Base-by-base conservation (phyloP, 2,888 invertebrate genomes). In the Diplolepis rosae region DNA sequence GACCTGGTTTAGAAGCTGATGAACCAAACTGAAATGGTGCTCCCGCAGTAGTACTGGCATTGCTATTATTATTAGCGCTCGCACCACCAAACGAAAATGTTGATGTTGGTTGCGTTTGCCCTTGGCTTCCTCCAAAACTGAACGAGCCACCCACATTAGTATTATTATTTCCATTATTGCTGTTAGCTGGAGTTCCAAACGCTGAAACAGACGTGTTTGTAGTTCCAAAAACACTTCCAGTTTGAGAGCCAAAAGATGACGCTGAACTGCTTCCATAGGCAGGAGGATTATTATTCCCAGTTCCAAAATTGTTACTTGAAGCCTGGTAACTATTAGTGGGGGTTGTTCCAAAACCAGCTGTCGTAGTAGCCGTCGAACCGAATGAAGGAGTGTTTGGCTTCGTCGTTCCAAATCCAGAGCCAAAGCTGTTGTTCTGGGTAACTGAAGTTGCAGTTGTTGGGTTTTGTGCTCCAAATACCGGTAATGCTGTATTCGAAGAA, bases 301-400 rank as follows among this genome's bases (percentile, higher is more conserved):
- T 15, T 13, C 73, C 75, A 68, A 78, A 78, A 56, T 32, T 51
- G 28, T 18, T 61, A 69, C 68, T 27, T 22, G 35, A 39, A n/a
- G 39, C 5, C 6, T 32, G 24, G 70, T 51, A 67, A 35, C 30
- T 35, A 24, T n/a, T 51, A 67, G 11, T 67, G 0, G 48, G n/a
- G 0, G 76, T 30, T 4, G 76, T 13, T 15, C 79, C 80, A 27
- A 83, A 83, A 0, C 65, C 68, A 13, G 77, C 54, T 9, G 70
- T 7, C 7, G 71, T 18, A 9, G 75, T 52, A 9, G 75, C 15
- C 69, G 51, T 68, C 71, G 42, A 77, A 0, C 72, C 71, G 42
- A 81, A 82, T 2, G 69, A 65, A 0, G 45, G n/a, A 24, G 56
- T 54, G 4, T 61, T 27, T 32, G 42, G 71, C 1, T 18, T 71